phyloP scores from a whole-genome alignment of 1,140 invertebrate genomes.

The Ectropis grisescens region DNA sequence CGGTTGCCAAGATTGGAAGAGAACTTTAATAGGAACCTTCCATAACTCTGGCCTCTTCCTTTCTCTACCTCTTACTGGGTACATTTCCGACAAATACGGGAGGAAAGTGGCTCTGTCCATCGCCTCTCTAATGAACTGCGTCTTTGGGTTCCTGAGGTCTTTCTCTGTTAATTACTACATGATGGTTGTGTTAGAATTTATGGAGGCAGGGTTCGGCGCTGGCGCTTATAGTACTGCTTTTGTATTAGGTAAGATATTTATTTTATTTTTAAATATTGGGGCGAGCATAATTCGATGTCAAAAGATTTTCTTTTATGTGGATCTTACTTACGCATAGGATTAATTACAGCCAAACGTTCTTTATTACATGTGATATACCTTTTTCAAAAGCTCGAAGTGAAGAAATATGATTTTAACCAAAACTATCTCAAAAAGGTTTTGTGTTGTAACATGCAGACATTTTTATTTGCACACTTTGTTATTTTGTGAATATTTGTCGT shows the following conservation, averaged over 20 bases:
- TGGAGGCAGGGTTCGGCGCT: conserved; percentile 73
- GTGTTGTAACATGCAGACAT: no score
- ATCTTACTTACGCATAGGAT: no score
- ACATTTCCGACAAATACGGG: conserved; percentile 76
- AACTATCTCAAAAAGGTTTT: no score
- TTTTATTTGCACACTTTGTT: no score
- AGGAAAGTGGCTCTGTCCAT: conserved; percentile 74
- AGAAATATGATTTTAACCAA: no score
- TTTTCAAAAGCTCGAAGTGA: no score
- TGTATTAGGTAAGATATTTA: conserved; percentile 63
- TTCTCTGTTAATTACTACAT: conserved; percentile 75
- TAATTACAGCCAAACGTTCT: no score
- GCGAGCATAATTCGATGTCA: no score
- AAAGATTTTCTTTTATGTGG: no score
- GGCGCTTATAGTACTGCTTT: conserved; percentile 76
- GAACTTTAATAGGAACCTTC: conserved; percentile 77
- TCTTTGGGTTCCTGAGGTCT: conserved; percentile 75
- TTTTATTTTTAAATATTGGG: no score
- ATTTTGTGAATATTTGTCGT: no score
- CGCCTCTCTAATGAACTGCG: conserved; percentile 69
- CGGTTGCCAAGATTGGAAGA: conserved; percentile 74
- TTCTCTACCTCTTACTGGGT: conserved; percentile 76
- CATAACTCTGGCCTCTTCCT: conserved; percentile 80
- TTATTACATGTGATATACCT: no score
- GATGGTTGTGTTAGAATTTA: conserved; percentile 75